A percentile compares a stretch with the other conserved stretches of the same genome.
phyloP scores from a whole-genome alignment of 2,888 invertebrate species.

The Bombylius major region DNA sequence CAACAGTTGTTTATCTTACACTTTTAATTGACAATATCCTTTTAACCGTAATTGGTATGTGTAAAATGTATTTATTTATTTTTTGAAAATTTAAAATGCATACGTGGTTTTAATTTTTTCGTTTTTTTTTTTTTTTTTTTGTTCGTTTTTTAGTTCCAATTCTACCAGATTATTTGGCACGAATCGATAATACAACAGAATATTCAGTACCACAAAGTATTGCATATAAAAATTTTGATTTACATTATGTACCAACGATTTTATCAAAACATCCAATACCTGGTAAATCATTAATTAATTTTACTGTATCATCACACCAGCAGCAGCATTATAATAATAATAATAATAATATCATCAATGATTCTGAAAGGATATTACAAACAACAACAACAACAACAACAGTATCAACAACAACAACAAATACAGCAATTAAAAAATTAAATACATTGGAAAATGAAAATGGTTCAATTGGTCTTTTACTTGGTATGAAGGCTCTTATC shows the following conservation, averaged over 20 bases:
- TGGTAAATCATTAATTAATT: conserved; percentile 32
- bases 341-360: neutral
- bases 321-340: neutral
- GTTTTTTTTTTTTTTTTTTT: conserved; percentile 5
- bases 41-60: conserved; percentile 76
- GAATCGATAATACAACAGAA: conserved; percentile 37
- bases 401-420: neutral
- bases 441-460: conserved; percentile 43
- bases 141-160: conserved; percentile 54
- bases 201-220: conserved; percentile 23
- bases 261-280: conserved; percentile 36
- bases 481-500: conserved; percentile 68
- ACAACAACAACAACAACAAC: neutral
- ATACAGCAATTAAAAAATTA: neutral
- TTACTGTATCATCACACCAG: conserved; percentile 15
- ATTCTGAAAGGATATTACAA: neutral
- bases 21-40: conserved; percentile 76
- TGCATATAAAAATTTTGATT: conserved; percentile 26
- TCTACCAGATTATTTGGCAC: conserved; percentile 60
- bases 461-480: conserved; percentile 51
- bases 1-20: conserved; percentile 55
- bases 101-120: conserved; percentile 6
- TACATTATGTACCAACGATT: conserved; percentile 22
- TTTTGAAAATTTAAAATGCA: too few species aligned
- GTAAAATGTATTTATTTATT: neutral